Conservation (phyloP, 2,113 vertebrate genomes). For the Kryptolebias marmoratus region DNA sequence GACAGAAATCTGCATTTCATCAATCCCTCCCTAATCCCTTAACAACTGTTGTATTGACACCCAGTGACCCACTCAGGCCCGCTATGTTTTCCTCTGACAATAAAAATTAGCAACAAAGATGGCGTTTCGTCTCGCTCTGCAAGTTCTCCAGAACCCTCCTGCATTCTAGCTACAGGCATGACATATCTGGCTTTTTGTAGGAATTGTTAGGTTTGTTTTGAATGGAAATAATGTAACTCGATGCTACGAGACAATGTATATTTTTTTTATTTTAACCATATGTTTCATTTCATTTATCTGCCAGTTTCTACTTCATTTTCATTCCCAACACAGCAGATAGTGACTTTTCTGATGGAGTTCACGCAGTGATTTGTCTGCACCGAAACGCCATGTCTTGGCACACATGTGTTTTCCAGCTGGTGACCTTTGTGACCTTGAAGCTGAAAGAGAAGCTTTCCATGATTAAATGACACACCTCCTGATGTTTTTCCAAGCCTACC, state of each 20-base stretch:
- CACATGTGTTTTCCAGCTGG: neutral
- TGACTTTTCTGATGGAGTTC: no score
- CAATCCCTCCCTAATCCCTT: slow-evolving; percentile 43
- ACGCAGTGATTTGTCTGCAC: neutral
- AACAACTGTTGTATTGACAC: slow-evolving; percentile 50
- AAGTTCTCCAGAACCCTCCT: neutral
- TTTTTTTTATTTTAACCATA: neutral
- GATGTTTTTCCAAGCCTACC: neutral
- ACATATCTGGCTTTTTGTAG: neutral
- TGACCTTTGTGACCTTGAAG: neutral
- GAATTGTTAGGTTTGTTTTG: neutral
- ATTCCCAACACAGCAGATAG: neutral
- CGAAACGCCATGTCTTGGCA: neutral
- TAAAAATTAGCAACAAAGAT: slow-evolving; percentile 1
- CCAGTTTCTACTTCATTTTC: neutral
- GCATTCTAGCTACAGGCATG: neutral
- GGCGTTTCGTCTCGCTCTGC: slow-evolving; percentile 12
- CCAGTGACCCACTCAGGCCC: slow-evolving; percentile 38
- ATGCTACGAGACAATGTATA: no score
- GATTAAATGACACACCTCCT: neutral
- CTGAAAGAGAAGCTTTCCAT: neutral
- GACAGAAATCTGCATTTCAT: slow-evolving; percentile 50
- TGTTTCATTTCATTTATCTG: neutral
- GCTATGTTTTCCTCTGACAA: slow-evolving; percentile 16
- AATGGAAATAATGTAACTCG: neutral